Evolutionary conservation across 2,888 invertebrate genomes (phyloP).

Genomic region (Rhingia rostrata): DNA sequence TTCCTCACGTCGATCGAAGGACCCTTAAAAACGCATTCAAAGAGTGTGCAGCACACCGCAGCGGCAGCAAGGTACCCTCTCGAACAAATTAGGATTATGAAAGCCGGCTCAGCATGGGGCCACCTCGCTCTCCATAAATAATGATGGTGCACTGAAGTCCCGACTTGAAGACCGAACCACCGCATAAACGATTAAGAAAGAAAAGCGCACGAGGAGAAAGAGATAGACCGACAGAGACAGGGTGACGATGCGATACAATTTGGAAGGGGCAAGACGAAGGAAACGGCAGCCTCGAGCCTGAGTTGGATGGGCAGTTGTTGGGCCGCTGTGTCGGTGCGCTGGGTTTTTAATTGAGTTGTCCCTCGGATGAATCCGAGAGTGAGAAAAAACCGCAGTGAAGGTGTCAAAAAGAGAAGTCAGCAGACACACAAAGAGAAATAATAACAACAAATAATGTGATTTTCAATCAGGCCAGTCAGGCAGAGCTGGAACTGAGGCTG

Average conservation of each 20-base stretch:
- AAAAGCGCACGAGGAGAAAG: constrained; percentile 20
- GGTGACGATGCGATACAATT: constrained; percentile 1
- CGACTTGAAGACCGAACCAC: constrained; percentile 13
- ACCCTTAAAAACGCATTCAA: constrained; percentile 45
- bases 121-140: constrained; percentile 58
- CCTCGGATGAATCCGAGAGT: constrained; percentile 47
- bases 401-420: constrained; percentile 67
- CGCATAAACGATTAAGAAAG: constrained; percentile 1
- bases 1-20: constrained; percentile 24
- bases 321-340: constrained; percentile 37
- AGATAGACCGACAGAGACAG: neutral
- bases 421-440: constrained; percentile 50
- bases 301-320: constrained; percentile 35
- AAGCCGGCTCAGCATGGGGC: constrained; percentile 64
- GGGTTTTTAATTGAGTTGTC: constrained; percentile 70
- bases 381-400: constrained; percentile 59
- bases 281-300: constrained; percentile 58
- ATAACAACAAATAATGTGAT: constrained; percentile 71
- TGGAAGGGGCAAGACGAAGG: constrained; percentile 11
- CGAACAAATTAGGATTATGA: constrained; percentile 70
- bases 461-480: constrained; percentile 59
- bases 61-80: constrained; percentile 39
- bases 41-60: constrained; percentile 2
- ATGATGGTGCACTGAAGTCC: constrained; percentile 52
- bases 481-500: neutral